Evolutionary conservation across 2,888 invertebrate species (phyloP).

Genomic region (Boloria euphrosyne): DNA sequence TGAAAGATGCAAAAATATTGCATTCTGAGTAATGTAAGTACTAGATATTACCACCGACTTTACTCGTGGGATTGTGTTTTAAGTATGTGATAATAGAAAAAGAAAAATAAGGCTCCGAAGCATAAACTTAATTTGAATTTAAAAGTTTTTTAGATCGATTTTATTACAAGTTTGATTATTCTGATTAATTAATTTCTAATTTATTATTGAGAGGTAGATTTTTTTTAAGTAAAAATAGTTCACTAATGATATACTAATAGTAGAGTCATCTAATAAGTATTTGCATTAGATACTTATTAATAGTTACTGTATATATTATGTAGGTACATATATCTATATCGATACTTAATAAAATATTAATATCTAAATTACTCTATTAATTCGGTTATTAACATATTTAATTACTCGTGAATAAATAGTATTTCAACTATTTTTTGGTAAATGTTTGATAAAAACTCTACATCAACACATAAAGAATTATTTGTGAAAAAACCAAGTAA

Average conservation of each 20-base stretch:
- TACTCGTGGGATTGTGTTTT: too few species aligned
- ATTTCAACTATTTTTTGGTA: conserved; percentile 14
- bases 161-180: too few species aligned
- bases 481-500: neutral
- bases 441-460: conserved; percentile 14
- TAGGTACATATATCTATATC: neutral
- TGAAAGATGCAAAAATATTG: conserved; percentile 66
- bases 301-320: neutral
- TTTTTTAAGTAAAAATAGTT: too few species aligned
- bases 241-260: too few species aligned
- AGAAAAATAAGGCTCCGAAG: too few species aligned
- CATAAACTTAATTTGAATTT: too few species aligned
- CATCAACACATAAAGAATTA: neutral
- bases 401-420: conserved; percentile 20
- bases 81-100: too few species aligned
- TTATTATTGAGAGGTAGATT: too few species aligned
- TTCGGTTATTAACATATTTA: conserved; percentile 27
- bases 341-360: conserved; percentile 2
- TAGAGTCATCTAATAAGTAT: too few species aligned
- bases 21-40: conserved; percentile 1
- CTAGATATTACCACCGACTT: neutral
- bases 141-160: too few species aligned
- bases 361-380: conserved; percentile 32
- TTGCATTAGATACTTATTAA: too few species aligned
- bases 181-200: too few species aligned